Conservation (phyloP, 2,797 vertebrate genomes). For the Pristis pectinata region DNA sequence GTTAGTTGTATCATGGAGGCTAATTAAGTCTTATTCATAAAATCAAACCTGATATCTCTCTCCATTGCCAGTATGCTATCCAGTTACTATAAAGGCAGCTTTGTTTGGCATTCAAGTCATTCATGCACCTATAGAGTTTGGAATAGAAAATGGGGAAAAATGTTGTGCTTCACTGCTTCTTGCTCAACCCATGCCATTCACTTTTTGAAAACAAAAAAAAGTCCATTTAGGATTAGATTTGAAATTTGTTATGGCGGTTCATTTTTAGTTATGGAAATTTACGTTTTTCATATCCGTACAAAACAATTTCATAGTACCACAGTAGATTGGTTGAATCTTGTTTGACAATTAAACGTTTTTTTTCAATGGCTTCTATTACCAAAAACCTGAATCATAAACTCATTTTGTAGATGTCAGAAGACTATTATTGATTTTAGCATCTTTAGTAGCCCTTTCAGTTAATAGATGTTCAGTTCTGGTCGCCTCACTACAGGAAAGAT, state of each 20-base stretch:
- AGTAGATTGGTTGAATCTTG: background rate
- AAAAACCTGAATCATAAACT: background rate
- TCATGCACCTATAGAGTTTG: background rate
- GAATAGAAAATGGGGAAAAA: background rate
- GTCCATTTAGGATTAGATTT: background rate
- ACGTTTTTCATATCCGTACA: background rate
- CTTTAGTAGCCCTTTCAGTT: background rate
- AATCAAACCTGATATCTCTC: background rate
- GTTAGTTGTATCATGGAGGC: background rate
- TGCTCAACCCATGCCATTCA: background rate
- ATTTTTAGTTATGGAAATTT: background rate
- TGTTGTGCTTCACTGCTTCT: background rate
- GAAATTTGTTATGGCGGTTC: background rate
- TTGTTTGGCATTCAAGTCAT: background rate
- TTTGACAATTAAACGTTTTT: background rate
- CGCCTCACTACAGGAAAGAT: no score
- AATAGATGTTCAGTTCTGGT: no score
- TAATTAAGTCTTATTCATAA: background rate
- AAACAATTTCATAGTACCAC: background rate
- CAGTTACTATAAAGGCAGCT: background rate
- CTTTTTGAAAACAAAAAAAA: background rate
- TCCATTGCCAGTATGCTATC: background rate
- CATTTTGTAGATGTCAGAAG: background rate
- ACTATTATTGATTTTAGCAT: background rate
- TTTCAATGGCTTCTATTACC: background rate